A percentile compares a stretch with the other conserved stretches of the same genome.
Conservation (phyloP, 2,113 vertebrate species). For the Notarius quadriscutis region DNA sequence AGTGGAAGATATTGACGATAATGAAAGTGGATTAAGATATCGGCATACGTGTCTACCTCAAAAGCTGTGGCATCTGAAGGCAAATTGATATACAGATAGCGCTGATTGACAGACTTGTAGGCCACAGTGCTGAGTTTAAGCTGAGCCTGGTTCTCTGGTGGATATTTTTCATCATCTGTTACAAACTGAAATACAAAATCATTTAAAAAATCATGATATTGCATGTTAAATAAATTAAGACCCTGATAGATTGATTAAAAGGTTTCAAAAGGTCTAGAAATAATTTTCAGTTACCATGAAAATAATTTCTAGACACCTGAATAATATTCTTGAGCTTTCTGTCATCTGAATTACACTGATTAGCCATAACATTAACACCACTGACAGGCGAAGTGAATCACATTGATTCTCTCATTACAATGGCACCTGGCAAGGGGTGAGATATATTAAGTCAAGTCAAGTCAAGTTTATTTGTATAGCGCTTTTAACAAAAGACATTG, state of each 20-base stretch:
- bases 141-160: constrained; percentile 74
- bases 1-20: constrained; percentile 75
- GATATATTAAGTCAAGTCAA: no score
- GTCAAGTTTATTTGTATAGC: no score
- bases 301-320: background rate
- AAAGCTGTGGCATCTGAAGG: constrained; percentile 65
- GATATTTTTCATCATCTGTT: constrained; percentile 73
- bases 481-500: no score
- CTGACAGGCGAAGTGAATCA: no score
- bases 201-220: background rate
- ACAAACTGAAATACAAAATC: constrained; percentile 70
- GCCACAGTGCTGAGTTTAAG: constrained; percentile 69
- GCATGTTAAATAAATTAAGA: background rate
- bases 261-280: background rate
- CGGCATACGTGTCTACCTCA: constrained; percentile 68
- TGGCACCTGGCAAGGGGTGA: no score
- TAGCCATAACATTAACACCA: no score
- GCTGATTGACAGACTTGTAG: constrained; percentile 81
- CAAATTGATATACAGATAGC: constrained; percentile 88
- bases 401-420: no score
- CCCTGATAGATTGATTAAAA: background rate
- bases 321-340: background rate
- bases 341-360: background rate
- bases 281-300: background rate
- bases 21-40: constrained; percentile 73